Evolutionary conservation across 2,113 vertebrate species (phyloP), one percentile per base, ranked within the genome.

Genomic region (Toxotes chatareus): DNA sequence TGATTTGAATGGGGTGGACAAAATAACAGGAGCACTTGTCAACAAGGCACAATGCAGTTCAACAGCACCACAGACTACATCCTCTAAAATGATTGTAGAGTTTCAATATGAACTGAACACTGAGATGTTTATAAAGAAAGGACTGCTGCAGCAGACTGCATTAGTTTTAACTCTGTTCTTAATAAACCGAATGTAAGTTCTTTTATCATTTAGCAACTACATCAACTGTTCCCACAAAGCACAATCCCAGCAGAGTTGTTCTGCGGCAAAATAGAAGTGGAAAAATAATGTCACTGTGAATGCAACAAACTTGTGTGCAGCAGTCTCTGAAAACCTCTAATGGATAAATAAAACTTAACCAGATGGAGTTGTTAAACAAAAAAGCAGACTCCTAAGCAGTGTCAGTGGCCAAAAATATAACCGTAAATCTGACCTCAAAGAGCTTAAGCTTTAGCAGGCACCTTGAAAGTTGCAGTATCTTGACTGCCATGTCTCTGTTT

Each of bases 361-460:
- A 80, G 62, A 66, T 16, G 14, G 59, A 64, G 42, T 34, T 21
- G 13, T 17, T 64, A 46, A 80, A 73, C 23, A 44, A 55, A 70
- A 27, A 76, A 53, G 9, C 21, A 59, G 51, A 46, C 11, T 10
- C 13, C 42, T 9, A 8, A 57, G 53, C 44, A 40, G 14, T 31
- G 5, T 78, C 36, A 14, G 6, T 19, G 21, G 19, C 11, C n/a
- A 53, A 32, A 38, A 40, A 55, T 10, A 27, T 2, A n/a, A 34
- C 16, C 9, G 44, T 23, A 3, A 38, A 0, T 65, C 17, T 53
- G 44, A 67, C 61, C 55, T 61, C 13, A 40, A 68, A 61, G 70
- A 31, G 38, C n/a, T 40, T 13, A 10, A 46, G 23, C 65, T 38
- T 61, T 55, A 44, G 56, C 23, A 23, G 31, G 14, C 14, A 71